Base-by-base conservation (phyloP, 2,888 invertebrate genomes). In the Cybosia mesomella region DNA sequence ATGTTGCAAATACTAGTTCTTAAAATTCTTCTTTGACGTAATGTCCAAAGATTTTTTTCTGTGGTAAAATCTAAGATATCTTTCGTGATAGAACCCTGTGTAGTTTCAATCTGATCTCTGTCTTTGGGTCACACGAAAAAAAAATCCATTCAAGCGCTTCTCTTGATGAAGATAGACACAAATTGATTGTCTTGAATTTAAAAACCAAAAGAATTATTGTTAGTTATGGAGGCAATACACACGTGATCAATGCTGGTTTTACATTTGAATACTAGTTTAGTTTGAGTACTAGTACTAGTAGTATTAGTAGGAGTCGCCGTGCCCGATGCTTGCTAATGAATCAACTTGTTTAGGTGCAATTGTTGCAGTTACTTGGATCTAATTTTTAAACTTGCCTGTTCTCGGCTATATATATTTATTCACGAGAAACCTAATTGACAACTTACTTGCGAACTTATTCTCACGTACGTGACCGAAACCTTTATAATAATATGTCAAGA, bases 321-420 rank as follows among this genome's bases (percentile, higher is more conserved):
- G 75, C 75, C 68, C n/a, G 9, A 49, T 49, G 49, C 7, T 43
- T 15, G 5, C 18, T 3, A 18, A 49, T 49, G 9, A 49, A 49
- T 88, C 84, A 88, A 90, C 85, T 91, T 89, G 89, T 87, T 89
- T 88, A 85, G 84, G 83, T 82, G 76, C 83, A 75, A 88, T 89
- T 85, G 84, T 32, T n/a, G 58, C 64, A 80, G 80, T 77, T 84
- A 83, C 80, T 80, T 83, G 78, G 71, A 78, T 75, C 84, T 91
- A 91, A 92, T 91, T 91, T 83, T 87, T 79, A 85, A 92, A 91
- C 85, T 91, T 91, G 82, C 64, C 81, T 76, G 80, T 79, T 83
- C 78, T 82, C 80, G 74, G 24, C 36, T 79, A 81, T 73, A 70
- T 64, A 73, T 71, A 77, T 80, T 80, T 82, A 78, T 82, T 75